Conservation (phyloP, 2,113 vertebrate species). For the Mormoops blainvillei region DNA sequence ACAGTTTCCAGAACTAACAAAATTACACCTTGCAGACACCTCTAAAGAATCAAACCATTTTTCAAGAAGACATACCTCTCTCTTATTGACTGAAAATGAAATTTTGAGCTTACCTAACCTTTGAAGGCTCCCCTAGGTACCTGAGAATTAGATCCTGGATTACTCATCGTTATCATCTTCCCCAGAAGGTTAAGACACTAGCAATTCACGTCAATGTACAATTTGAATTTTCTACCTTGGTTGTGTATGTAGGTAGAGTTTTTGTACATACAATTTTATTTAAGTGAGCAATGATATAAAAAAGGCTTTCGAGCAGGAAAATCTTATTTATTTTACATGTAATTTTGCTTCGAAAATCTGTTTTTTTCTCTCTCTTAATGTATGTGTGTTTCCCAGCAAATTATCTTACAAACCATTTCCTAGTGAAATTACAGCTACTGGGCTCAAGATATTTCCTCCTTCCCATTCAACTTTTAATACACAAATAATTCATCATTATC, state of each 20-base stretch:
- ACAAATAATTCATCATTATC: neutral
- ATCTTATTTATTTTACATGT: neutral
- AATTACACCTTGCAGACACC: constrained; percentile 6
- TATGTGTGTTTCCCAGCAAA: neutral
- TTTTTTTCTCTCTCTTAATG: neutral
- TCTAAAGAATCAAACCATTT: constrained; percentile 25
- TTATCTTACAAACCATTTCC: neutral
- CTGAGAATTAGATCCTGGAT: constrained; percentile 54
- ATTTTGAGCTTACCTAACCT: constrained; percentile 40
- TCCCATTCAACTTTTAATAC: neutral
- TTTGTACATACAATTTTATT: neutral
- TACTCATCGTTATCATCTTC: constrained; percentile 38
- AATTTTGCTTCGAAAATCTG: constrained; percentile 11
- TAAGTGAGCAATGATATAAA: neutral
- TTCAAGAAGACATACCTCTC: neutral
- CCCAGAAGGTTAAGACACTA: neutral
- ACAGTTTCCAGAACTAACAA: neutral
- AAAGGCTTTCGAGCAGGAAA: neutral
- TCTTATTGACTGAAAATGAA: constrained; percentile 51
- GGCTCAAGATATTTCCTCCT: neutral
- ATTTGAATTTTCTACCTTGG: constrained; percentile 4
- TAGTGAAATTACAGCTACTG: neutral
- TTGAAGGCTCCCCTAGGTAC: constrained; percentile 33
- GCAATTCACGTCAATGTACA: neutral
- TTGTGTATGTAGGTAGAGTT: neutral